These are phyloP conservation scores for Rhingia rostrata DNA, from an alignment of 2,888 invertebrate species.

Conservation along the genomic window DNA sequence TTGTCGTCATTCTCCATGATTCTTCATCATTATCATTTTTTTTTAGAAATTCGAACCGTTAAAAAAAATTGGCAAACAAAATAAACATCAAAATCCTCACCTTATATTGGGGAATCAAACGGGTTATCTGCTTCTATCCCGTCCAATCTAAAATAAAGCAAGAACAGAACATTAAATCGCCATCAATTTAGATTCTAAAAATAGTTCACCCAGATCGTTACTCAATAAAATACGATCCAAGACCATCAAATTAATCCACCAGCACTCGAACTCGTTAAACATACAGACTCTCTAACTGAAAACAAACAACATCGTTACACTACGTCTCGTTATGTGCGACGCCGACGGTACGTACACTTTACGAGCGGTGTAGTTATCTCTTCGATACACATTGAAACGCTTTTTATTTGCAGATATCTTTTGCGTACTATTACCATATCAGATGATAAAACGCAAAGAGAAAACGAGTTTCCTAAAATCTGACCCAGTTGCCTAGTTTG, in stretches of 20 bases:
- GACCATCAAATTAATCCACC: slow-evolving; percentile 23
- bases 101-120: slow-evolving; percentile 32
- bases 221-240: slow-evolving; percentile 23
- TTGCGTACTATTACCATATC: slow-evolving; percentile 73
- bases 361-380: slow-evolving; percentile 1
- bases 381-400: slow-evolving; percentile 45
- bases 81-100: not conserved
- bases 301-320: slow-evolving; percentile 8
- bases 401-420: slow-evolving; percentile 69
- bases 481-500: slow-evolving; percentile 82
- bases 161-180: slow-evolving; percentile 13
- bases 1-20: too few relatives aligned
- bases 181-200: not conserved
- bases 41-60: not conserved
- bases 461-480: slow-evolving; percentile 82
- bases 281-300: slow-evolving; percentile 4
- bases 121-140: slow-evolving; percentile 3
- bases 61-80: not conserved
- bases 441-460: slow-evolving; percentile 79
- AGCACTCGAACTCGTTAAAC: not conserved
- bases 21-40: too few relatives aligned
- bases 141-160: slow-evolving; percentile 30
- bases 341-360: not conserved
- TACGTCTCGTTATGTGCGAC: slow-evolving; percentile 3
- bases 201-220: slow-evolving; percentile 1